Conservation (phyloP, 2,888 invertebrate genomes). For the Acanthosoma haemorrhoidale region DNA sequence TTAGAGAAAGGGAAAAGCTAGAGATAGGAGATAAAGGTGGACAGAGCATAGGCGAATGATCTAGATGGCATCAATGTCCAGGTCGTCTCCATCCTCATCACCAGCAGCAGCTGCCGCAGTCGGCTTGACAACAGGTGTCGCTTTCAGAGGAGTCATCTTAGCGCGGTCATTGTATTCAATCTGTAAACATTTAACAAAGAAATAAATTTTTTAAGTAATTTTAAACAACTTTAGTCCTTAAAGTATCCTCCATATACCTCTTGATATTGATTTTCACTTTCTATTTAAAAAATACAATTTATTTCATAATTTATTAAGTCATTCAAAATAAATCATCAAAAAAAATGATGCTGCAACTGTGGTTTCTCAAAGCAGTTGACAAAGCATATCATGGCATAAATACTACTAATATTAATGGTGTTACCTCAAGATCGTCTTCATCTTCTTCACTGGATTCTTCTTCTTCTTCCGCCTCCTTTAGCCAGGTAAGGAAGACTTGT, state of each 20-base stretch:
- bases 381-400: too few species aligned
- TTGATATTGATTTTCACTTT: too few species aligned
- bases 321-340: too few species aligned
- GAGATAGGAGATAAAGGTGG: too few species aligned
- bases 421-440: slow-evolving; percentile 61
- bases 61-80: slow-evolving; percentile 90
- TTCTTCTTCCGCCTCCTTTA: slow-evolving; percentile 94
- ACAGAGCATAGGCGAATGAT: not conserved
- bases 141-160: slow-evolving; percentile 66
- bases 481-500: slow-evolving; percentile 91
- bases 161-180: slow-evolving; percentile 89
- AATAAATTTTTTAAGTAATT: not conserved
- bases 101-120: slow-evolving; percentile 50
- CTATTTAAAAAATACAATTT: too few species aligned
- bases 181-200: slow-evolving; percentile 46
- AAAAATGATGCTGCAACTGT: too few species aligned
- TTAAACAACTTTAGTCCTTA: too few species aligned
- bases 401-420: slow-evolving; percentile 22
- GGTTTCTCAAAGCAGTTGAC: too few species aligned
- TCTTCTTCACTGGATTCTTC: slow-evolving; percentile 71
- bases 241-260: too few species aligned
- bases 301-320: too few species aligned
- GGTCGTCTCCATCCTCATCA: slow-evolving; percentile 74
- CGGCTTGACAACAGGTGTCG: slow-evolving; percentile 47
- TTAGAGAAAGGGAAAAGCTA: too few species aligned